Evolutionary conservation across 2,888 invertebrate species (phyloP), one percentile per base, ranked within the genome.

Genomic region (Trachelus troglodyta): DNA sequence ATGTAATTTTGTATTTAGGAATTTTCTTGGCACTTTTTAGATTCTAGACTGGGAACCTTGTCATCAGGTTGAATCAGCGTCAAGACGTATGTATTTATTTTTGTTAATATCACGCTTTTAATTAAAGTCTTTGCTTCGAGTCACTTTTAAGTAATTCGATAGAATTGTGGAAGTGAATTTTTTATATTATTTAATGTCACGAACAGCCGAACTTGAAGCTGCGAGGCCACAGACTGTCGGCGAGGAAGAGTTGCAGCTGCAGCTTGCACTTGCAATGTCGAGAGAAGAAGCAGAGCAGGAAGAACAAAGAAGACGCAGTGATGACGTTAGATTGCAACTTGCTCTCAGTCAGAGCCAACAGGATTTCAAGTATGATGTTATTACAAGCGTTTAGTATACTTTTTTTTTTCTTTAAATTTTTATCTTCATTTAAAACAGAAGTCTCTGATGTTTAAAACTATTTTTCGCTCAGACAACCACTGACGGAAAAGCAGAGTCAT

Each of bases 251-350:
- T 93, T 99, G 83, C 99, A 99, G 92, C 93, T 99, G 84, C 99
- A 99, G 93, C 94, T 99, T 89, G 99, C 99, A 75, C 94, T 99
- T 90, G 99, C 99, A 77, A 98, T 99, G 97, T 98, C 98, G 75
- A 95, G 98, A 82, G 99, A 99, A 92, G 99, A 99, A 93, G 98
- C 98, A 40, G 99, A 99, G 90, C 96, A 98, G 86, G 98, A 99
- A 91, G 98, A 98, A 92, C 96, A 98, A 85, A 95, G 98, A 90
- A 94, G 98, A 79, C 96, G 98, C 83, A 97, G 97, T 85, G 99
- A 99, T 92, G 99, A 99, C 92, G 98, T 99, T 82, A 94, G 99
- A 83, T 94, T 99, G 85, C 98, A 99, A 93, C 94, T 99, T 92
- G 99, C 98, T 69, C 94, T 99, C 85, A 96, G 96, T 90, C 98